Base-by-base conservation (phyloP, 2,797 vertebrate genomes). In the Microhierax caerulescens region DNA sequence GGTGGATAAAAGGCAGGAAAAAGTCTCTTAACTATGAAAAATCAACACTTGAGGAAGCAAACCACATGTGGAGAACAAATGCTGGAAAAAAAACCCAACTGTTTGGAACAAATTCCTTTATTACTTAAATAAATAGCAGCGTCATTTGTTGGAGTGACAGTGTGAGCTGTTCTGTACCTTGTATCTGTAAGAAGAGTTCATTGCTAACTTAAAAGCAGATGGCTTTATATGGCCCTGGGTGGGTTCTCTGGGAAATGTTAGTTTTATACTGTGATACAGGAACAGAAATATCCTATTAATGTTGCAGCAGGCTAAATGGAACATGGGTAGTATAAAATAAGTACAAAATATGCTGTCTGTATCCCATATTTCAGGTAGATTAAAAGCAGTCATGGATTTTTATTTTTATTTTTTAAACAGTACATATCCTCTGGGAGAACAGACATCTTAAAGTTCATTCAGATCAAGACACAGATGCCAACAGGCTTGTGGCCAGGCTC, bases 41-140 rank as follows among this genome's bases (percentile, higher is more conserved):
- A 93, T 96, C 95, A 96, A 92, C 93, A 97, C 86, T 91, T 36
- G 60, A 93, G 92, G 92, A 97, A 91, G 92, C 86, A 94, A 96
- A 93, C 82, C 90, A 94, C 90, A 97, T 96, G 76, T 97, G 93
- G 94, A 56, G 81, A 87, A 92, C 92, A 96, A 96, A 97, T 94
- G 88, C 86, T 96, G 88, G 91, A 59, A 92, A 86, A 94, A 93
- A 91, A 11, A 0, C 22, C 82, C 68, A 85, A 77, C 87, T 73
- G 78, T 88, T 91, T 82, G 95, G 92, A 97, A 96, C 76, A 93
- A 96, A 90, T 87, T 93, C 83, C 37, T 85, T 80, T 82, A 94
- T 93, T 94, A 83, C 68, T 95, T 94, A 78, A 90, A 96, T 89
- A 94, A 96, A 96, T 88, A 97, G 57, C 65, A 85, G 76, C 0